phyloP scores from a whole-genome alignment of 2,888 invertebrate genomes.

The Frankliniella fusca region DNA sequence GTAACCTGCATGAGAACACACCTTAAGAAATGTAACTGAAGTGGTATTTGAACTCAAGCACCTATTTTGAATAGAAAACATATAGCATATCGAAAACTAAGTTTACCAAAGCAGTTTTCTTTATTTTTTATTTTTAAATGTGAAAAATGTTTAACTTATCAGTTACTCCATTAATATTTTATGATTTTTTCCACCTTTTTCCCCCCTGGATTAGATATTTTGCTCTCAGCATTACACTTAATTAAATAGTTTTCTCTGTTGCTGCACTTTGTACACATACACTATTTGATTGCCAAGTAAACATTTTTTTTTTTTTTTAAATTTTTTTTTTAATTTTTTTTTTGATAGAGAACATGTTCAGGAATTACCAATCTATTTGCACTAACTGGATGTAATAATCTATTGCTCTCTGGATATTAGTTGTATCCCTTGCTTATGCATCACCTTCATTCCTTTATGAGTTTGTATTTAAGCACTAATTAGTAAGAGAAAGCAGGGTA shows the following conservation, averaged over 20 bases:
- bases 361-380: not conserved
- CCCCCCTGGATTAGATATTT: not conserved
- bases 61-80: no score
- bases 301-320: no score
- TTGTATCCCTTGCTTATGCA: not conserved
- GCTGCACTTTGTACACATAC: not conserved
- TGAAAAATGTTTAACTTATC: not conserved
- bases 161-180: not conserved
- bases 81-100: no score
- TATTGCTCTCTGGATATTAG: not conserved
- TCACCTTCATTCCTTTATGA: not conserved
- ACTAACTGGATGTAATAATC: not conserved
- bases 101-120: no score
- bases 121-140: not conserved
- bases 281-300: not conserved
- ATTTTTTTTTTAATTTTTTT: not conserved
- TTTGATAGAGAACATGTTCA: not conserved
- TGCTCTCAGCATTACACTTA: not conserved
- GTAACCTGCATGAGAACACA: not conserved
- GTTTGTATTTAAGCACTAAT: not conserved
- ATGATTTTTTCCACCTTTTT: not conserved
- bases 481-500: slow-evolving; percentile 1
- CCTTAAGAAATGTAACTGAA: not conserved
- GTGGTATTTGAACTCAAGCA: not conserved
- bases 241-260: not conserved